Percentiles rank a stretch among this genome's conserved stretches.
phyloP scores from a whole-genome alignment of 2,888 invertebrate species.

The Germaria angustata region DNA sequence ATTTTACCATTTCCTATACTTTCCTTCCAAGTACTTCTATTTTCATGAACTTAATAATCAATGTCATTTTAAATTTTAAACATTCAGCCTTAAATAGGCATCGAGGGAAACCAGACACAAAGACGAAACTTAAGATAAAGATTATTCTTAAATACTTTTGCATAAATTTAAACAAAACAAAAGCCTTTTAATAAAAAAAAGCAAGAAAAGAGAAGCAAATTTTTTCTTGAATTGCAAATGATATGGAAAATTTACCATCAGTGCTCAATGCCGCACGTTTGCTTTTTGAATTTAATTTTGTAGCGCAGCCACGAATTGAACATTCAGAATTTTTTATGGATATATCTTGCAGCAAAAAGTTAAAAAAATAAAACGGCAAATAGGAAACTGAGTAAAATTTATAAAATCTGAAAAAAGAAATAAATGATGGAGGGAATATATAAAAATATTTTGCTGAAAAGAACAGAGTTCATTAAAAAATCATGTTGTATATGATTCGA shows the following conservation, averaged over 20 bases:
- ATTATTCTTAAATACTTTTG: slow-evolving; percentile 38
- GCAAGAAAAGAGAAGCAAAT: neutral
- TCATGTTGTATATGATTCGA: slow-evolving; percentile 48
- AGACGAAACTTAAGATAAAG: slow-evolving; percentile 6
- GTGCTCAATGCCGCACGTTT: neutral
- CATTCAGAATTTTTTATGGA: slow-evolving; percentile 13
- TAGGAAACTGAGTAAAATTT: slow-evolving; percentile 28
- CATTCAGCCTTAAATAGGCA: neutral
- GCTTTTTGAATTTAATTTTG: slow-evolving; percentile 29
- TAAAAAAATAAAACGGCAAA: neutral
- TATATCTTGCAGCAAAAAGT: slow-evolving; percentile 3
- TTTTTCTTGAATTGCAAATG: slow-evolving; percentile 49
- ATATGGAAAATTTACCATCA: neutral
- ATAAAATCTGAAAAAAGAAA: neutral
- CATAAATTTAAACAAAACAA: slow-evolving; percentile 39
- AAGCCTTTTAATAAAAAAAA: neutral
- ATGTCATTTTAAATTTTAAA: neutral
- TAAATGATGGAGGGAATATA: neutral
- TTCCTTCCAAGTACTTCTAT: no score
- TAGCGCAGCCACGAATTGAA: slow-evolving; percentile 41
- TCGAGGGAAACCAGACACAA: slow-evolving; percentile 25
- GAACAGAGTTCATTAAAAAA: slow-evolving; percentile 48
- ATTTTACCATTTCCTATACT: no score
- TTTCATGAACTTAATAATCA: neutral
- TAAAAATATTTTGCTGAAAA: slow-evolving; percentile 10